These are phyloP conservation scores for Caenorhabditis sulstoni DNA, from an alignment of 2,888 invertebrate species.

Conservation along the genomic window DNA sequence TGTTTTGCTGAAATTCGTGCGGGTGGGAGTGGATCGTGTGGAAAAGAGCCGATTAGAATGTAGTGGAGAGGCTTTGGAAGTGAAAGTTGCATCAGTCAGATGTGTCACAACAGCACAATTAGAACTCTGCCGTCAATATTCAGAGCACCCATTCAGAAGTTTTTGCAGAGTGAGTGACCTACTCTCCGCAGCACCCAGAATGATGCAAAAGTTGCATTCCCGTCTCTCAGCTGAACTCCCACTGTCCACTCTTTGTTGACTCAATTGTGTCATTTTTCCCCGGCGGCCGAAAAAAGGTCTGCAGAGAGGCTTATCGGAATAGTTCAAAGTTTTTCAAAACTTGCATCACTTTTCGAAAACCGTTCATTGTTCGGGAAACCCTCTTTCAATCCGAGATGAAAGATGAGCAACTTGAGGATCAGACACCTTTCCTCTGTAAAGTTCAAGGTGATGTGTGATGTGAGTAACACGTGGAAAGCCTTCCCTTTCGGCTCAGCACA, in stretches of 20 bases:
- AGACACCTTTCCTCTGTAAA: slow-evolving; percentile 20
- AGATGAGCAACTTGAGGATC: slow-evolving; percentile 4
- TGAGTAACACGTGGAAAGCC: slow-evolving; percentile 4
- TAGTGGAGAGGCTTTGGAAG: too few species aligned
- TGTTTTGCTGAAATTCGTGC: too few species aligned
- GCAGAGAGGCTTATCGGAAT: slow-evolving; percentile 3
- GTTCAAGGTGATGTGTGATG: slow-evolving; percentile 38
- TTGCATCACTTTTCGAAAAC: slow-evolving; percentile 45
- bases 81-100: too few species aligned
- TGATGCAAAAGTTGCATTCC: too few species aligned
- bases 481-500: slow-evolving; percentile 4
- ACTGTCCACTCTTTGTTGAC: slow-evolving; percentile 29
- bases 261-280: slow-evolving; percentile 28
- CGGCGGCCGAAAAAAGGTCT: slow-evolving; percentile 24
- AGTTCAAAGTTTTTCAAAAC: slow-evolving; percentile 27
- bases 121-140: too few species aligned
- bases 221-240: not conserved
- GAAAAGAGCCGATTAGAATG: too few species aligned
- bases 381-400: slow-evolving; percentile 5
- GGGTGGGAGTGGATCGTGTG: too few species aligned
- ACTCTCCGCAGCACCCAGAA: slow-evolving; percentile 2
- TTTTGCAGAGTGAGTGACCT: slow-evolving; percentile 10
- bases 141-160: not conserved
- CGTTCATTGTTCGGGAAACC: slow-evolving; percentile 28
- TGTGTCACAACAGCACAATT: too few species aligned